Base-by-base conservation (phyloP, 2,888 invertebrate genomes). In the Sycophila texana region DNA sequence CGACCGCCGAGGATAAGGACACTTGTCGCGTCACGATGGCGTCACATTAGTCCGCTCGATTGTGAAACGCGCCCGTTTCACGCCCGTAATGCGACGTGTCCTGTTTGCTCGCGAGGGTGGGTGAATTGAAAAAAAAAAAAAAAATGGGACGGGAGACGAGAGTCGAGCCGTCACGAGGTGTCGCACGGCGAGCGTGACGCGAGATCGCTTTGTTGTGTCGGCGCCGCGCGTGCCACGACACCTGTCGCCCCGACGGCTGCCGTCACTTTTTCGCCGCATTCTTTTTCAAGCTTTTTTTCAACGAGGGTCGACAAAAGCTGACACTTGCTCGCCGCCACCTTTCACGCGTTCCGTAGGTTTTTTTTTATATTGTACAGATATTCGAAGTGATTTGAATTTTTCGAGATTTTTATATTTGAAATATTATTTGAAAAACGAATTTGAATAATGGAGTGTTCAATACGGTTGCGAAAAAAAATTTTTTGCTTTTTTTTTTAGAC, bases 1-100 rank as follows among this genome's bases (percentile, higher is more conserved):
- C 66, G 77, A 74, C 55, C 39, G 51, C 18, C 26, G 26, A 74
- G 60, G 74, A 61, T 61, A 71, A 22, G 74, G 71, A 81, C 77
- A 81, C 77, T 81, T 82, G 83, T 82, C 81, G 74, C 76, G 82
- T 82, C 80, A 83, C 77, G 82, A 79, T 76, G 81, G 73, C 79
- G 68, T 79, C 70, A 79, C 78, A 70, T 75, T 77, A 67, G 75
- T 49, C 71, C 65, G 80, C 70, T 80, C 77, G 81, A 80, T 79
- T 80, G 81, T 75, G 67, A 81, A 82, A 82, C 66, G 77, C 39
- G 39, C 26, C 26, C 68, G 80, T 79, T 81, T 83, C 83, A 83
- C 78, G 82, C 79, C 77, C 78, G 66, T 77, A 75, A 67, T 18
- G 49, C 30, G 72, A 63, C 55, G 20, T 12, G 49, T 2, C 16